Evolutionary conservation across 2,113 vertebrate genomes (phyloP).

Genomic region (Vidua macroura): DNA sequence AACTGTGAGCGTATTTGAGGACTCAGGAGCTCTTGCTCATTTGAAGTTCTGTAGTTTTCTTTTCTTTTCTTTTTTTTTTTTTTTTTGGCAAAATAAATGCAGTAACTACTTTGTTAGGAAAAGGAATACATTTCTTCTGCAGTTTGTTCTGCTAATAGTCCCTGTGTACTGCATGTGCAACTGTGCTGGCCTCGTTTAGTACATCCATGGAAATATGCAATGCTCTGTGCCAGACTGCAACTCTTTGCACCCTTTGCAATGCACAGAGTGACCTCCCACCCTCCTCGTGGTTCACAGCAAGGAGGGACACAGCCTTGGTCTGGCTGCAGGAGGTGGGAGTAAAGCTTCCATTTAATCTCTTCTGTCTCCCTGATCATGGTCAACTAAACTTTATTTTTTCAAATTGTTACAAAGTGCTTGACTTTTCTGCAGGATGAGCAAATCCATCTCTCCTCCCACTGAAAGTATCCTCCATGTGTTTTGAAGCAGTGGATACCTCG

Average conservation of each 20-base stretch:
- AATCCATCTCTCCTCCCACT: neutral
- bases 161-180: neutral
- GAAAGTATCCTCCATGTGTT: neutral
- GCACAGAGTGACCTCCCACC: neutral
- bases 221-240: neutral
- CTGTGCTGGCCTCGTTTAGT: fast-evolving
- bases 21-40: neutral
- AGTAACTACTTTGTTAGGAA: neutral
- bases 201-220: neutral
- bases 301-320: neutral
- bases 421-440: neutral
- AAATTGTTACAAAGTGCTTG: neutral
- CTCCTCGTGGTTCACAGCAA: fast-evolving
- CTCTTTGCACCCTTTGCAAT: neutral
- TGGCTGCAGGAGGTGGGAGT: neutral
- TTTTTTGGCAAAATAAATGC: neutral
- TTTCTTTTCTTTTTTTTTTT: neutral
- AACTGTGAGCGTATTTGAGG: neutral
- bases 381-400: neutral
- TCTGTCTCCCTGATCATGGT: neutral
- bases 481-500: neutral
- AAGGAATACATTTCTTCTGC: neutral
- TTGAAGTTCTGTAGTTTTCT: neutral
- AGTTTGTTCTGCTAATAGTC: neutral
- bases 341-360: neutral